Evolutionary conservation across 2,797 vertebrate species (phyloP), one percentile per base, ranked within the genome.

Genomic region (Myiotriccus ornatus): DNA sequence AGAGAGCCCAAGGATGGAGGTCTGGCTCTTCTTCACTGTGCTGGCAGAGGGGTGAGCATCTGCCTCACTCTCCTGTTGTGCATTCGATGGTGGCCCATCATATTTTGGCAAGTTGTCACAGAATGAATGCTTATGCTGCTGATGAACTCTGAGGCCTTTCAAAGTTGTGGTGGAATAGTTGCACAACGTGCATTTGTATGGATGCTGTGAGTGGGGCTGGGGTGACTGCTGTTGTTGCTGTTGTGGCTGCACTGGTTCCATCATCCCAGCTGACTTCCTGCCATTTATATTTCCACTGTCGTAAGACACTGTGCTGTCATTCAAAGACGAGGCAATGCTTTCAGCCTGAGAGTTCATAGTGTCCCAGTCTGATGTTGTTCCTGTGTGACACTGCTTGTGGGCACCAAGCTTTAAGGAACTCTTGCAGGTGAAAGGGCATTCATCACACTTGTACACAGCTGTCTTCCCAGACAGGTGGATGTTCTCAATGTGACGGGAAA

Each of bases 91-190:
- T 2, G 87, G 97, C 39, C 97, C 98, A 93, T 99, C 99, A 6
- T 98, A 98, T 97, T 98, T 98, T 94, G 98, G 97, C 85, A 99
- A 97, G 97, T 99, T 99, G 97, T 99, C 99, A 90, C 99, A 99
- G 97, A 99, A 99, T 0, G 99, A 99, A 97, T 99, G 99, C 95
- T 99, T 99, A 96, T 99, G 99, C 97, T 99, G 99, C 98, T 99
- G 99, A 98, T 99, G 99, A 97, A 99, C 99, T 96, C 99, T 98
- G 84, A 99, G 98, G 94, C 99, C 99, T 98, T 99, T 99, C 96
- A 99, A 97, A 84, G 99, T 99, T 9, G 98, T 99, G 64, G 99
- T 99, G 60, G 99, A 99, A 93, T 99, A 99, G 96, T 97, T 99
- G 97, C 99, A 99, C 97, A 99, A 98, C 5, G 99, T 99, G 97